These are phyloP conservation scores for Aphelenchoides fujianensis DNA, from an alignment of 1,140 invertebrate genomes.

Conservation along the genomic window DNA sequence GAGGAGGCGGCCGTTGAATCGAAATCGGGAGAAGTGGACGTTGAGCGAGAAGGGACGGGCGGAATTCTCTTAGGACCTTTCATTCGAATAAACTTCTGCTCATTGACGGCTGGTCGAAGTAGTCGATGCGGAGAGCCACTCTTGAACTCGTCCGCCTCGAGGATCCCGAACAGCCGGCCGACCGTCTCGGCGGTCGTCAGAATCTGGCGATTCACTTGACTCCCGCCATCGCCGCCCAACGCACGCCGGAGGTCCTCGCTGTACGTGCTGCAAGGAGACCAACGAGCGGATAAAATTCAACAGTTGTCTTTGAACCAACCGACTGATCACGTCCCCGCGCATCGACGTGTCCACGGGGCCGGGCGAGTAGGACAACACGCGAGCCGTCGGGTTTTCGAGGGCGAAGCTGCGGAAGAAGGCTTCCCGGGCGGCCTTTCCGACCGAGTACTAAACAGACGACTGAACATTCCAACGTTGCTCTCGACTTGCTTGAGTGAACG, in stretches of 20 bases:
- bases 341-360: conserved; percentile 88
- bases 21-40: neutral
- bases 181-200: conserved; percentile 76
- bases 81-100: conserved; percentile 25
- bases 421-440: conserved; percentile 75
- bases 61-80: conserved; percentile 10
- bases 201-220: conserved; percentile 66
- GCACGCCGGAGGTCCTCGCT: conserved; percentile 52
- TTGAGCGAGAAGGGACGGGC: neutral
- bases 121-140: conserved; percentile 82
- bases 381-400: conserved; percentile 73
- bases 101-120: conserved; percentile 77
- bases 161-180: conserved; percentile 71
- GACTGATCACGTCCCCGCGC: conserved; percentile 69
- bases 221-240: conserved; percentile 9
- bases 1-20: conserved; percentile 11
- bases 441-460: conserved; percentile 45
- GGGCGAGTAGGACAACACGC: conserved; percentile 85
- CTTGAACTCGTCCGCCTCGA: conserved; percentile 73
- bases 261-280: conserved; percentile 70
- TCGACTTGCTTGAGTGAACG: conserved; percentile 76
- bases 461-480: conserved; percentile 9
- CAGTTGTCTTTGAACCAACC: conserved; percentile 67
- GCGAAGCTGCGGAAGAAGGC: conserved; percentile 82
- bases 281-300: too few relatives aligned